phyloP scores from a whole-genome alignment of 2,797 vertebrate genomes.

The Eleutherodactylus coqui region DNA sequence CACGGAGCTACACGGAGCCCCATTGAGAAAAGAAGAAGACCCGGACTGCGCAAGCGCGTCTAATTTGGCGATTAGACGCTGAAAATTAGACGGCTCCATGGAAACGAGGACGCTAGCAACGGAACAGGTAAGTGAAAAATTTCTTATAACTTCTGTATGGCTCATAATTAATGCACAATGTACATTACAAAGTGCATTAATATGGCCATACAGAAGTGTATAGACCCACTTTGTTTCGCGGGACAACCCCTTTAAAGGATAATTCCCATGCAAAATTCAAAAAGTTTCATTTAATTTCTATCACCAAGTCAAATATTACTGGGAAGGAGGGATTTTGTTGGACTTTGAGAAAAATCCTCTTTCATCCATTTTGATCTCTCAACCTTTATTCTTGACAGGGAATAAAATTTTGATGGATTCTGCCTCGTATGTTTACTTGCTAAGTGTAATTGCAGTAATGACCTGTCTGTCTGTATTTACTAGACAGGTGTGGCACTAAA shows the following conservation, averaged over 20 bases:
- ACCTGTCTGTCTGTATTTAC: slow-evolving; percentile 61
- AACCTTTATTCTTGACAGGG: slow-evolving; percentile 51
- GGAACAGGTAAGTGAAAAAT: too few species aligned
- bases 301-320: not conserved
- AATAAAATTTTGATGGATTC: slow-evolving; percentile 50
- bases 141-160: too few species aligned
- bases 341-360: slow-evolving; percentile 49
- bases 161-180: too few species aligned
- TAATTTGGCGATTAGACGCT: too few species aligned
- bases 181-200: too few species aligned
- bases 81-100: too few species aligned
- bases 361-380: slow-evolving; percentile 50
- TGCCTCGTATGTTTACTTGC: slow-evolving; percentile 49
- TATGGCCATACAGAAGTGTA: too few species aligned
- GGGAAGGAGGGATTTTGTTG: slow-evolving; percentile 6
- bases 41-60: too few species aligned
- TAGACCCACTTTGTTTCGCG: too few species aligned
- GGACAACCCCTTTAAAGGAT: not conserved
- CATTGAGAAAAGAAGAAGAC: too few species aligned
- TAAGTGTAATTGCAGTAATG: slow-evolving; percentile 60
- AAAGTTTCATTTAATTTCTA: not conserved
- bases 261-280: not conserved
- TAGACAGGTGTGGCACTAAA: slow-evolving; percentile 60
- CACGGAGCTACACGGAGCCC: too few species aligned
- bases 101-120: too few species aligned